phyloP scores from a whole-genome alignment of 2,113 vertebrate genomes.

The Gambusia holbrooki region DNA sequence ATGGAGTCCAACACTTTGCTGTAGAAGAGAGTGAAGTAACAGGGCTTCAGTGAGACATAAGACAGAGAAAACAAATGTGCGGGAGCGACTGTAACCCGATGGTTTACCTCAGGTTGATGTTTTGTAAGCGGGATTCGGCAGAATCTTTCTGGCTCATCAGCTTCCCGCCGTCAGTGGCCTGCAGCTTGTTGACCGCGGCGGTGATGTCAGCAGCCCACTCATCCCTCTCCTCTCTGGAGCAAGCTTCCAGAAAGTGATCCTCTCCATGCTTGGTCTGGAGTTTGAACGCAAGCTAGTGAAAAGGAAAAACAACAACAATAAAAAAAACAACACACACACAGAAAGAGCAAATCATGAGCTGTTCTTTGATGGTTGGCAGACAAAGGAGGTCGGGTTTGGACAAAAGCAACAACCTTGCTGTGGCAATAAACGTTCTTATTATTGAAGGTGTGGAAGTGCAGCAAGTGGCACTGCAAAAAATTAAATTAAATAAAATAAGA shows the following conservation, averaged over 20 bases:
- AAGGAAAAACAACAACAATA: background rate
- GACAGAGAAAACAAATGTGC: background rate
- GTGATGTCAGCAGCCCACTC: conserved; percentile 90
- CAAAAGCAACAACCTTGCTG: conserved; percentile 35
- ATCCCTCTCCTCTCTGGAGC: conserved; percentile 91
- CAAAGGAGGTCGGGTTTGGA: conserved; percentile 17
- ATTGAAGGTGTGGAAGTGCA: background rate
- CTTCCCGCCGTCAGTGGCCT: conserved; percentile 60
- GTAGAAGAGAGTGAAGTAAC: background rate
- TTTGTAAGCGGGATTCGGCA: conserved; percentile 78
- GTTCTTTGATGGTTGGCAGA: background rate
- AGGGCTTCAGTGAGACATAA: background rate
- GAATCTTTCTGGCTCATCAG: conserved; percentile 65
- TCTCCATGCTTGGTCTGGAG: conserved; percentile 85
- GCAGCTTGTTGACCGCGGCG: conserved; percentile 82
- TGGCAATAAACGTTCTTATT: conserved; percentile 28
- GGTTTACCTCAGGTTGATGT: conserved; percentile 89
- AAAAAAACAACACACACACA: background rate
- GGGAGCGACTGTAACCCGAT: too few relatives aligned
- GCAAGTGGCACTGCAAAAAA: conserved; percentile 3
- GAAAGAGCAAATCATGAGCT: background rate
- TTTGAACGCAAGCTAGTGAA: conserved; percentile 86
- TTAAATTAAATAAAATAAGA: background rate
- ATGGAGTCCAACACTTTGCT: conserved; percentile 92
- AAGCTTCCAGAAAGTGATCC: conserved; percentile 91